Evolutionary conservation across 1,140 invertebrate genomes (phyloP), one percentile per base, ranked within the genome.

Genomic region (Solenopsis invicta): DNA sequence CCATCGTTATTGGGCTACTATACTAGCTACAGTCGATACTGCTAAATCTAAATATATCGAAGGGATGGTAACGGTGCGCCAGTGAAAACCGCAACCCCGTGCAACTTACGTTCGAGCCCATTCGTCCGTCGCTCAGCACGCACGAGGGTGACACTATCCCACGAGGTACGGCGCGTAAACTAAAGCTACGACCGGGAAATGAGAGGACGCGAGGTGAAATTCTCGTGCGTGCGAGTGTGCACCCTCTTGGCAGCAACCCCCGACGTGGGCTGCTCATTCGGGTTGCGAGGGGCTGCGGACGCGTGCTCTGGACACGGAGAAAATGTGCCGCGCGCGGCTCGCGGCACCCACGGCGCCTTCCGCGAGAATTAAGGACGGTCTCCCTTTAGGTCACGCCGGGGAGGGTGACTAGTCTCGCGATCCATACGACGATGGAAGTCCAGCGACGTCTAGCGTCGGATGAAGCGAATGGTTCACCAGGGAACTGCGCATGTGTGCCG

Each of bases 401-500:
- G 74, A 37, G 85, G 89, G 74, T 87, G 85, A 87, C 88, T 59
- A 90, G 88, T 88, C 69, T 75, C 74, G 86, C 91, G 89, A 93
- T 93, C 92, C 87, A 93, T 93, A 93, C 89, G 75, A 80, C 82
- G 61, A 76, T 86, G 74, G 75, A 29, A 77, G 74, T 85, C 86
- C 87, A 85, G 88, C 86, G 91, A 88, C 87, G 78, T 89, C 88
- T 82, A 64, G 85, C 75, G 91, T 88, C 29, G 66, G 62, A 12
- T 61, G 12, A 45, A 45, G 16, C n/a, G 13, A 34, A 34, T 6
- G 13, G 9, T 48, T 48, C 10, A 21, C 4, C 12, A 50, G 41
- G 2, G 80, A 61, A 54, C 61, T 75, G 80, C 80, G 80, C 80
- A 67, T 29, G 18, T 2, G 5, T 9, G 3, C 2, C 16, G 54